Conservation (phyloP, 2,113 vertebrate genomes). For the Struthio camelus region DNA sequence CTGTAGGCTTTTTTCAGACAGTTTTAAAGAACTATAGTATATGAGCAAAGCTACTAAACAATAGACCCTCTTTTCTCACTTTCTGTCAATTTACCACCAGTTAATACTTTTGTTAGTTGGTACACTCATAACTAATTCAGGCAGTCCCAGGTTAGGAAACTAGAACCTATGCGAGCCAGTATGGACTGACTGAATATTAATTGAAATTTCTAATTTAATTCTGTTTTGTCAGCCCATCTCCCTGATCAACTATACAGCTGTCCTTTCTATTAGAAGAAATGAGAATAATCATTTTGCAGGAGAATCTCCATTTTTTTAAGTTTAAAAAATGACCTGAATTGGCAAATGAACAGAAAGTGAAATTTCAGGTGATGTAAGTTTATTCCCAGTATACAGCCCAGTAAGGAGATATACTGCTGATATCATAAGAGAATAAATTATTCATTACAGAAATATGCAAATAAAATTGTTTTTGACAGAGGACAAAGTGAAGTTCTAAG, state of each 20-base stretch:
- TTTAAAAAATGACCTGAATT: neutral
- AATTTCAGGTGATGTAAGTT: neutral
- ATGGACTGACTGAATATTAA: neutral
- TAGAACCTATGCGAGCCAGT: neutral
- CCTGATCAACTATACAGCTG: neutral
- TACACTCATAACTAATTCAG: neutral
- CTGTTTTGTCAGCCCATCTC: neutral
- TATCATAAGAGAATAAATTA: conserved; percentile 50
- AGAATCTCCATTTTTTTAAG: neutral
- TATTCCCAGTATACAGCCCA: neutral
- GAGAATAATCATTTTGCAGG: neutral
- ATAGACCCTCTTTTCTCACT: neutral
- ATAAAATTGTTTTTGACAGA: conserved; percentile 39
- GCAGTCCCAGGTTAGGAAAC: neutral
- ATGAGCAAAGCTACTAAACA: neutral
- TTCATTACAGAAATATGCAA: conserved; percentile 31
- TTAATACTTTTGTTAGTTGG: neutral
- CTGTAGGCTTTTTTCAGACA: neutral
- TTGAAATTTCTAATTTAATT: neutral
- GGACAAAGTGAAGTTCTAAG: neutral
- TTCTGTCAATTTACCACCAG: neutral
- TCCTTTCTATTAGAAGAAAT: neutral
- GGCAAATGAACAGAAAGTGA: neutral
- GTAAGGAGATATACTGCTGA: neutral
- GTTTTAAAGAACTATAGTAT: neutral